Evolutionary conservation across 2,797 vertebrate genomes (phyloP).

Genomic region (Neomorphus geoffroyi): DNA sequence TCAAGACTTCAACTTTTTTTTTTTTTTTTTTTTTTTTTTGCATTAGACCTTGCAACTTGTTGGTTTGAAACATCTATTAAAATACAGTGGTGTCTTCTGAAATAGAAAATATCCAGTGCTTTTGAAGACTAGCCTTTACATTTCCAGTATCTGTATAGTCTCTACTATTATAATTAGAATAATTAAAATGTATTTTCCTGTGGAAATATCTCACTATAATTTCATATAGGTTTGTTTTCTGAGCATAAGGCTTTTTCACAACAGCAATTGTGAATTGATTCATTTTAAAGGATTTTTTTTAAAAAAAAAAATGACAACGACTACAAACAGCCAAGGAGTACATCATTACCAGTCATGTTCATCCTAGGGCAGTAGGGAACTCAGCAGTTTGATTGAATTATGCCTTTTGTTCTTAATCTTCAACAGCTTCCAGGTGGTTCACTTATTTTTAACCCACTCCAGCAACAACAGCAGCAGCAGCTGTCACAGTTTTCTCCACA

Average conservation of each 20-base stretch:
- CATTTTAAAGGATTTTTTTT: background rate
- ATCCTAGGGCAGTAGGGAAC: background rate
- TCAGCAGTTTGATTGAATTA: background rate
- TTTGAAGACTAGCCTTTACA: background rate
- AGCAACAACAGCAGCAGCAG: conserved; percentile 79
- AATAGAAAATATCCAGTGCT: background rate
- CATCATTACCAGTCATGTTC: background rate
- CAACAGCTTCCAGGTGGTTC: conserved; percentile 85
- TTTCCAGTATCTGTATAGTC: background rate
- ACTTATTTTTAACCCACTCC: conserved; percentile 89
- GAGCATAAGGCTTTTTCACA: background rate
- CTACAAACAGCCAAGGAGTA: background rate
- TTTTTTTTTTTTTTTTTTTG: background rate
- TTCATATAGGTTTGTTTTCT: background rate
- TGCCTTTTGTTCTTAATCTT: conserved; percentile 50
- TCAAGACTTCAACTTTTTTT: background rate
- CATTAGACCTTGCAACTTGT: background rate
- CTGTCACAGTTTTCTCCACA: conserved; percentile 86
- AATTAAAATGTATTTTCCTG: background rate
- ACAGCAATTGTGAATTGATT: background rate
- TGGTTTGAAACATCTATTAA: background rate
- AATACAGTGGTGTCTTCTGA: background rate
- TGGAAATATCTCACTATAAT: background rate
- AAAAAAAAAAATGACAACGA: background rate
- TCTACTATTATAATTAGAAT: background rate